phyloP scores from a whole-genome alignment of 2,797 vertebrate genomes.

The Enteromius mattozi region DNA sequence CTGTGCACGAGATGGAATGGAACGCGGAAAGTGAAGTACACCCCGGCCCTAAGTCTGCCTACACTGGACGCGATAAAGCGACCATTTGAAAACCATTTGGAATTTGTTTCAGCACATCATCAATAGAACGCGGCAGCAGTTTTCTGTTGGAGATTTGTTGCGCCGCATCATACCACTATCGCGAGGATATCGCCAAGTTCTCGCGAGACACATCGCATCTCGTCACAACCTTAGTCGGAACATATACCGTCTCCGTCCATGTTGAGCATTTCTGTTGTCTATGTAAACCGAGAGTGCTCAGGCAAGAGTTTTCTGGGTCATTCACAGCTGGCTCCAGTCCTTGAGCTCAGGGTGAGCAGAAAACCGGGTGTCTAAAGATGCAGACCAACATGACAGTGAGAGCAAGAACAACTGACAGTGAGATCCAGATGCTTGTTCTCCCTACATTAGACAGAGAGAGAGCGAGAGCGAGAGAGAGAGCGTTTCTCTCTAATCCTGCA shows the following conservation, averaged over 20 bases:
- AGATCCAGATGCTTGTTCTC: slow-evolving; percentile 33
- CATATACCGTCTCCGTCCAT: background rate
- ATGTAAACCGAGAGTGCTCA: slow-evolving; percentile 50
- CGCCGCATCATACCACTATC: no score
- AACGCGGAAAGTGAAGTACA: no score
- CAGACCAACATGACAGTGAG: slow-evolving; percentile 19
- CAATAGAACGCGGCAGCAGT: no score
- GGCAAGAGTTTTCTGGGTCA: slow-evolving; percentile 51
- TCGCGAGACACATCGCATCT: no score
- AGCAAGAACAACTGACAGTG: slow-evolving; percentile 13
- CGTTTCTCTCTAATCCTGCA: slow-evolving; percentile 72
- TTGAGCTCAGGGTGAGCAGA: background rate
- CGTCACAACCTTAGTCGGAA: no score
- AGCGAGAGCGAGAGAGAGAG: slow-evolving; percentile 58
- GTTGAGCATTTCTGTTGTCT: slow-evolving; percentile 32
- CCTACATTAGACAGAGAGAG: slow-evolving; percentile 37
- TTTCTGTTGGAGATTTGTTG: no score
- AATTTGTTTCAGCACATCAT: no score
- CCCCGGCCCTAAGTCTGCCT: no score
- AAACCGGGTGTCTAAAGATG: background rate
- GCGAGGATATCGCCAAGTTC: no score
- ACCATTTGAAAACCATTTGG: no score
- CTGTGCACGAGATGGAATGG: no score
- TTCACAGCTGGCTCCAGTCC: slow-evolving; percentile 26
- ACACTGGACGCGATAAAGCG: no score